Percentiles rank a stretch among this genome's conserved stretches.
These are phyloP conservation scores for Limnephilus rhombicus DNA, from an alignment of 2,888 invertebrate genomes.

Conservation along the genomic window DNA sequence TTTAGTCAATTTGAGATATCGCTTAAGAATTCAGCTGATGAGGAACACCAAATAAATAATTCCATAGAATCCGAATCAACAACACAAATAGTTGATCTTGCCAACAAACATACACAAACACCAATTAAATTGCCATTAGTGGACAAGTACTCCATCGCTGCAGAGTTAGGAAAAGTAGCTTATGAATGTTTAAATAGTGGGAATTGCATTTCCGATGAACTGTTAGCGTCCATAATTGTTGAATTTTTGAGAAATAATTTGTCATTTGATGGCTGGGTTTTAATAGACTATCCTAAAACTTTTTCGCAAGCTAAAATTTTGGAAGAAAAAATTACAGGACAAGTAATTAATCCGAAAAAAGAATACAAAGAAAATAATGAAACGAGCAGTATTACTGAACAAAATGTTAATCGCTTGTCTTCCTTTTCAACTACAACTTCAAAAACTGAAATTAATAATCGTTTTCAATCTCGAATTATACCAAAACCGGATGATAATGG, in stretches of 20 bases:
- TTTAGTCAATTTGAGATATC: slow-evolving; percentile 67
- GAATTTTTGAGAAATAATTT: slow-evolving; percentile 71
- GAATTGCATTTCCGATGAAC: slow-evolving; percentile 76
- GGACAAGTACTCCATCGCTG: slow-evolving; percentile 76
- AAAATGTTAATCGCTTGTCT: not conserved
- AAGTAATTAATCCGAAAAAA: slow-evolving; percentile 73
- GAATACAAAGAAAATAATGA: slow-evolving; percentile 72
- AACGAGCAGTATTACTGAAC: slow-evolving; percentile 68
- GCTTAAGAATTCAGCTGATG: not conserved
- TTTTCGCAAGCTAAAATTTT: slow-evolving; percentile 79
- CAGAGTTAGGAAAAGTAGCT: slow-evolving; percentile 78
- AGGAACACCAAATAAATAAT: not conserved
- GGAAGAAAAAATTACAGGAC: slow-evolving; percentile 79
- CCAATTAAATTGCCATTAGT: slow-evolving; percentile 79
- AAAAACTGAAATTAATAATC: slow-evolving; percentile 71
- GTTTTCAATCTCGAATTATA: slow-evolving; percentile 77
- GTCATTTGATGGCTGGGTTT: slow-evolving; percentile 79
- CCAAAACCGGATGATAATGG: slow-evolving; percentile 75
- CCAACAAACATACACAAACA: slow-evolving; percentile 78
- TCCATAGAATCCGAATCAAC: slow-evolving; percentile 18
- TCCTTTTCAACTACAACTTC: slow-evolving; percentile 67
- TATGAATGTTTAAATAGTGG: slow-evolving; percentile 78
- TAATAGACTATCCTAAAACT: slow-evolving; percentile 81
- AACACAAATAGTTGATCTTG: not conserved
- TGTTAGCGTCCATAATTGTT: slow-evolving; percentile 78